A percentile compares a stretch with the other conserved stretches of the same genome.
phyloP scores from a whole-genome alignment of 2,888 invertebrate genomes.

The Watsonalla cultraria region DNA sequence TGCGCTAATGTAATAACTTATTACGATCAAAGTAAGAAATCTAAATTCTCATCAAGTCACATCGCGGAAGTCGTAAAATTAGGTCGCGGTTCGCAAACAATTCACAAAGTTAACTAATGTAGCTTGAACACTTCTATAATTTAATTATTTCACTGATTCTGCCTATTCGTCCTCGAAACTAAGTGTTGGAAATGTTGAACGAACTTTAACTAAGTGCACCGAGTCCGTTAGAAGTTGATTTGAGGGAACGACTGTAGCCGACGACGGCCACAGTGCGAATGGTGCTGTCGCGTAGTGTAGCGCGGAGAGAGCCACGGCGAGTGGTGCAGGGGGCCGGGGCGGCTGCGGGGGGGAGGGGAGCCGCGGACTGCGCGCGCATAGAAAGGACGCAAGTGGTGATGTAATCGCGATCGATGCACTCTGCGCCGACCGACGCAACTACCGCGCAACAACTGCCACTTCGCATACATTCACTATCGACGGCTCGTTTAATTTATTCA shows the following conservation, averaged over 20 bases:
- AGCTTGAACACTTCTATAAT: constrained; percentile 36
- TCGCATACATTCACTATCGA: constrained; percentile 11
- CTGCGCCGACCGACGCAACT: constrained; percentile 44
- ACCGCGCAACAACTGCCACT: constrained; percentile 27
- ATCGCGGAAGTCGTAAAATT: constrained; percentile 71
- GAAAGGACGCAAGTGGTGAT: constrained; percentile 75
- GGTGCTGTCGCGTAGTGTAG: constrained; percentile 55
- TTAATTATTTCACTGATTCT: constrained; percentile 38
- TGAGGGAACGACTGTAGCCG: constrained; percentile 47
- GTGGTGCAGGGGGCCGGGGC: constrained; percentile 33
- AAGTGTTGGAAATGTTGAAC: constrained; percentile 39
- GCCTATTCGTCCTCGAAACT: constrained; percentile 31
- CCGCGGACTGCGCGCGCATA: constrained; percentile 70
- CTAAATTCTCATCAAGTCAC: constrained; percentile 54
- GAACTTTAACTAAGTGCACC: constrained; percentile 53
- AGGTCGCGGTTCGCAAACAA: constrained; percentile 56
- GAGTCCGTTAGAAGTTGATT: constrained; percentile 21
- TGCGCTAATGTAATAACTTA: constrained; percentile 20
- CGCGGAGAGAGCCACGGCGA: constrained; percentile 47
- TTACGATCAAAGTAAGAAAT: constrained; percentile 29
- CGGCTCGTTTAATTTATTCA: neutral
- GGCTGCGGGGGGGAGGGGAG: constrained; percentile 48
- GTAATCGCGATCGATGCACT: constrained; percentile 78
- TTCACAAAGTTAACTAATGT: constrained; percentile 21
- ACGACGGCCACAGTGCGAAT: constrained; percentile 68